Percentiles rank a stretch among this genome's conserved stretches.
phyloP scores from a whole-genome alignment of 1,140 invertebrate genomes.

The Calliopsis andreniformis region DNA sequence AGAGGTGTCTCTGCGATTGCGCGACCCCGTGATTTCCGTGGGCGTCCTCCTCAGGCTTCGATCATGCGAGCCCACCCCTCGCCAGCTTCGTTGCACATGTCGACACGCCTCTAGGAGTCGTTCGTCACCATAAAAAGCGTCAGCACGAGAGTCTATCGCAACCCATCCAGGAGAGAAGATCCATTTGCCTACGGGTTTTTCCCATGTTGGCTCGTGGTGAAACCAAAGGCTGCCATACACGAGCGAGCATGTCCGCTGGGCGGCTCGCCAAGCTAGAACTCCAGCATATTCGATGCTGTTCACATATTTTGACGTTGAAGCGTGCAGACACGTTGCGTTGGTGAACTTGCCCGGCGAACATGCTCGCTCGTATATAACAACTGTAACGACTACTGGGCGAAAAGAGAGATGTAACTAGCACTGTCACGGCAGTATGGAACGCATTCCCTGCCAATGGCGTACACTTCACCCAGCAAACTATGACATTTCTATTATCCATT shows the following conservation, averaged over 20 bases:
- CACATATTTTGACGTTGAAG: too few relatives aligned
- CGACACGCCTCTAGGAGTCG: conserved; percentile 71
- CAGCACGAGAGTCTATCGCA: conserved; percentile 56
- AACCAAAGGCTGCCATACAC: conserved; percentile 26
- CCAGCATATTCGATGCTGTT: too few relatives aligned
- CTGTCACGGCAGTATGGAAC: too few relatives aligned
- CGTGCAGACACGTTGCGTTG: too few relatives aligned
- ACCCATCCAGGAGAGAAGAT: conserved; percentile 46
- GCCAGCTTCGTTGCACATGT: conserved; percentile 62
- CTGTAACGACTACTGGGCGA: too few relatives aligned
- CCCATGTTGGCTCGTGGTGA: conserved; percentile 18
- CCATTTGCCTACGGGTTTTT: conserved; percentile 15
- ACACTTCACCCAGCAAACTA: conserved; percentile 64
- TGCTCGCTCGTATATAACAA: too few relatives aligned
- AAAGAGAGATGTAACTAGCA: too few relatives aligned
- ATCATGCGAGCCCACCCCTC: conserved; percentile 63
- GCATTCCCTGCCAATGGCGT: conserved; percentile 6
- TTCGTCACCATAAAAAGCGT: conserved; percentile 67
- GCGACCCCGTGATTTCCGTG: conserved; percentile 65
- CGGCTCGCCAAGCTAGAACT: too few relatives aligned
- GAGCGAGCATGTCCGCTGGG: too few relatives aligned
- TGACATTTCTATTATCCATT: conserved; percentile 63
- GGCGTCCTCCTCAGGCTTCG: conserved; percentile 62
- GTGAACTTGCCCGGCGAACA: too few relatives aligned
- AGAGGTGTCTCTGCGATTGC: conserved; percentile 63